A percentile compares a stretch with the other conserved stretches of the same genome.
Evolutionary conservation across 2,888 invertebrate genomes (phyloP).

Genomic region (Entomobrya proxima): DNA sequence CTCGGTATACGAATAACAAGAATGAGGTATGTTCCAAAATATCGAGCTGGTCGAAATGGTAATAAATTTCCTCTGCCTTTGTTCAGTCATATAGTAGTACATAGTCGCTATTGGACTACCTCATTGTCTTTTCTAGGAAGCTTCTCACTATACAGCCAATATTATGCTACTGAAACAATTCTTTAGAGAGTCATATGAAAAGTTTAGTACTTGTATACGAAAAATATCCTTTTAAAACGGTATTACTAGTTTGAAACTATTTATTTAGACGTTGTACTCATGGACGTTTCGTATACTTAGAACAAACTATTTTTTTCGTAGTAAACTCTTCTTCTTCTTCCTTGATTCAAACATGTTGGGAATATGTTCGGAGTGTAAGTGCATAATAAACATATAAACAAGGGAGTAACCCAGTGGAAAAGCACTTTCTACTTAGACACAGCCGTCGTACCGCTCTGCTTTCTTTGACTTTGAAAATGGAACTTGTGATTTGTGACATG

Average conservation of each 20-base stretch:
- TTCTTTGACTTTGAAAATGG: conserved; percentile 38
- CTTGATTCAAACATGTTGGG: too few species aligned
- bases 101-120: background rate
- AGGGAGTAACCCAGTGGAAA: background rate
- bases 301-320: background rate
- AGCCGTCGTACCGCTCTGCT: background rate
- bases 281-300: background rate
- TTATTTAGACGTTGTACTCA: background rate
- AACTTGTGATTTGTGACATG: conserved; percentile 49
- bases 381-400: too few species aligned
- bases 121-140: background rate
- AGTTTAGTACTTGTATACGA: background rate
- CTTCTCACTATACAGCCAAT: too few species aligned
- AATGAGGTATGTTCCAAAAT: conserved; percentile 36
- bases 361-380: too few species aligned
- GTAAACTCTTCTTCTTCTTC: too few species aligned
- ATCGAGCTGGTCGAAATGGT: conserved; percentile 16
- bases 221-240: conserved; percentile 6
- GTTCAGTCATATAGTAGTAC: background rate
- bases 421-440: background rate
- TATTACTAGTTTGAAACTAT: background rate
- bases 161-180: background rate
- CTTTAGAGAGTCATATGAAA: background rate
- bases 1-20: conserved; percentile 26
- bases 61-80: conserved; percentile 37